Evolutionary conservation across 2,113 vertebrate species (phyloP), one percentile per base, ranked within the genome.

Genomic region (Coracopsis vasa): DNA sequence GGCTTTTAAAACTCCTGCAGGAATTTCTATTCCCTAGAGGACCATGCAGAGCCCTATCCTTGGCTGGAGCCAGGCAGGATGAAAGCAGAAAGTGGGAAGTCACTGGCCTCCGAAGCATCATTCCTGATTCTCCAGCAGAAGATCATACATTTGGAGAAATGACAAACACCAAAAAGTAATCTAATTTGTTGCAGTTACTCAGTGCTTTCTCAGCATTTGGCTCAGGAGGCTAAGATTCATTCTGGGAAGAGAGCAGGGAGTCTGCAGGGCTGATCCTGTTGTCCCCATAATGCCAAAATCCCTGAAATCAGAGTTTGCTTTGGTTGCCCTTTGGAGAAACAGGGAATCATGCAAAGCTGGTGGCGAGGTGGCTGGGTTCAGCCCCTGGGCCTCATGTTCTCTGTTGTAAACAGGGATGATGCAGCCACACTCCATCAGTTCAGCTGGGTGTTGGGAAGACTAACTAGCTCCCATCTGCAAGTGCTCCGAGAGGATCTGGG

Each of bases 121-220:
- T 41, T 64, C 56, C 89, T 27, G 41, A 60, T 56, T 21, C 66
- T 73, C 70, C 80, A 79, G 90, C 58, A 75, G 70, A 37, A n/a
- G 56, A 12, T 35, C 33, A 1, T 33, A 16, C 5, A 51, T 47
- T 75, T 44, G 62, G 39, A 86, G 81, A 80, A 75, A 56, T 13
- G 70, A 61, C 80, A 90, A 70, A 62, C 7, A 92, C 42, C 91
- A 35, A 74, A 73, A 88, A 73, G 75, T 60, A 69, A 92, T 88
- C 60, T 48, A 17, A 86, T 91, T 53, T 86, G 48, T n/a, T 31
- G 74, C 75, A 42, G 54, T 48, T 86, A 65, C 73, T 92, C 88
- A 89, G 87, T 2, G 2, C 78, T 95, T 87, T n/a, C 84, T 91
- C 93, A 94, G 93, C 78, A 80, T 41, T 89, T 95, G 95, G 84